Base-by-base conservation (phyloP, 2,797 vertebrate genomes). In the Knipowitschia caucasica region DNA sequence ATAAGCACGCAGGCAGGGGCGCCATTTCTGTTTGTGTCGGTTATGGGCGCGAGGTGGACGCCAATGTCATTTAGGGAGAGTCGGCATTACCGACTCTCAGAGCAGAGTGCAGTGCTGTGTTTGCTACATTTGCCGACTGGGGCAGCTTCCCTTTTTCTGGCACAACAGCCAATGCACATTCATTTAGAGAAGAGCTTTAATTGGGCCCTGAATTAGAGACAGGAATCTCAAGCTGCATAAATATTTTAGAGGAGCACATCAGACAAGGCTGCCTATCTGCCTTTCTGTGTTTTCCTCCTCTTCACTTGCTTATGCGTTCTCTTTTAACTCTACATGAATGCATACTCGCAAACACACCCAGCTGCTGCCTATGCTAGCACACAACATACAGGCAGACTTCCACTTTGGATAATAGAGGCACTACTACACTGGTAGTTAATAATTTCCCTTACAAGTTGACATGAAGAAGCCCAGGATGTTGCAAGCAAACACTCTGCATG, bases 151-250 rank as follows among this genome's bases (percentile, higher is more conserved):
- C 40, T 56, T 27, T 59, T 72, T 43, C 43, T 35, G n/a, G 56
- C 69, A 58, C 62, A 49, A 23, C 24, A 42, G 29, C 62, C 30
- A 38, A 51, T 63, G 73, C 71, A 67, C 69, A 67, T 63, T 75
- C 70, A 74, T 79, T 80, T 76, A 56, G 71, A 72, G 43, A 58
- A 52, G 56, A 45, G 18, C 69, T 73, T 84, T 86, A 84, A 86
- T 86, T 86, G 82, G 75, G 70, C 72, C 59, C 62, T 5, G 54
- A 83, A 82, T 86, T 83, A 69, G 73, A 77, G 69, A 74, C 67
- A 74, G 67, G 77, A 78, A 79, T 83, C 81, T 83, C 69, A 38
- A 30, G 75, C 67, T 57, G 17, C 73, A 81, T 89, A 65, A 82
- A 86, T 86, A 84, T 83, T 85, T 85, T 58, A 87, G 71, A 62